Evolutionary conservation across 2,888 invertebrate genomes (phyloP), one percentile per base, ranked within the genome.

Genomic region (Lochmaea capreae): DNA sequence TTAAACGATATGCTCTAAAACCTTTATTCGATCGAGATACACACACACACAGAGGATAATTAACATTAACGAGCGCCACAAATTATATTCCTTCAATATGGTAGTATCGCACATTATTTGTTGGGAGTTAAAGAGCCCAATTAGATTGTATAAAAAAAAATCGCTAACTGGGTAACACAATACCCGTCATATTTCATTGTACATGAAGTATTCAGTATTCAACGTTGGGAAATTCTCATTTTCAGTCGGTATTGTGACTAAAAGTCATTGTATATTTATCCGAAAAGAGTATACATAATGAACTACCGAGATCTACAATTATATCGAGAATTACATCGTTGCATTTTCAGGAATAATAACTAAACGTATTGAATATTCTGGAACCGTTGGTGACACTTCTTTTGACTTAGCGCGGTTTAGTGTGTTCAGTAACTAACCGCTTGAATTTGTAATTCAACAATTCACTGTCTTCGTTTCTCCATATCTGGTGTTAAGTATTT

Each of bases 121-220:
- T n/a, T 49, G 49, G 49, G 11, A 12, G 49, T 12, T 49, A 49
- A 14, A n/a, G 49, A 49, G 49, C 49, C 46, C n/a, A 49, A n/a
- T 49, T 49, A n/a, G n/a, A 4, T 49, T 1, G 12, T 3, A 49
- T 12, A 49, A 49, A 49, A 49, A n/a, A 49, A 49, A 33, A 33
- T 49, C 49, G 49, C n/a, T 49, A 49, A 49, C 49, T 49, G 49
- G 49, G 12, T 49, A 49, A 49, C 12, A 49, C 49, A 49, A 49
- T 49, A 49, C n/a, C n/a, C 5, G 49, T n/a, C n/a, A 49, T 49
- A 49, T 49, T 49, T 49, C 49, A 49, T 49, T 49, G n/a, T 49
- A 49, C 12, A 49, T 49, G n/a, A n/a, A 49, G 49, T 49, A 49
- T 49, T 49, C 14, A 49, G 14, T 12, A 49, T 49, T 43, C 49